Base-by-base conservation (phyloP, 2,797 vertebrate genomes). In the Cirrhinus molitorella region DNA sequence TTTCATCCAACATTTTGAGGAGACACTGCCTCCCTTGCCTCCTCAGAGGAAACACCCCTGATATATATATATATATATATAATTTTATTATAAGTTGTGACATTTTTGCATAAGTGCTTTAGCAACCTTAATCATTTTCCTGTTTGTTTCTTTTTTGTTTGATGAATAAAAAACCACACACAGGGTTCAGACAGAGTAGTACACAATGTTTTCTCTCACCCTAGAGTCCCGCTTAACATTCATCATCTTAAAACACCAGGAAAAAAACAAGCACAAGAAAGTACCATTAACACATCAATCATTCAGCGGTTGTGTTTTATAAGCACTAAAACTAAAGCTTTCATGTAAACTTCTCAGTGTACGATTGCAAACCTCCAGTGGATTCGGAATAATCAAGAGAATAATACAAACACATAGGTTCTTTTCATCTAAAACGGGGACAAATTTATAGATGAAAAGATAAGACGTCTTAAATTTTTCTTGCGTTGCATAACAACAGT, bases 251-350 rank as follows among this genome's bases (percentile, higher is more conserved):
- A 77, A 31, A 83, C 51, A 37, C 2, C 25, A 68, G 49, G n/a
- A 63, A 61, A 40, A 28, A 86, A 71, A 53, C 25, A 31, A 6
- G 51, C 23, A 28, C 37, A 55, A 59, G 59, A 67, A 55, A 25
- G 66, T 23, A 80, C 34, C 13, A 21, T 83, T 57, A 57, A 45
- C 6, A 45, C 63, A 83, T 83, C 63, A 79, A 83, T 79, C 61
- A 73, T 67, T 23, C 43, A 68, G 57, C 76, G 40, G 45, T 16
- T 53, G 49, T 65, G 70, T 75, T 61, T 84, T 43, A 53, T 7
- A 45, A 77, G 67, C 45, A 43, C 28, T 21, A 53, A 66, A 66
- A 43, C 16, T 3, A 57, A 45, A 75, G 72, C 63, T 68, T 67
- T 59, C 19, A 23, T 77, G 63, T 81, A 43, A 34, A 55, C 16